Conservation (phyloP, 2,888 invertebrate species). For the Athalia cordata region DNA sequence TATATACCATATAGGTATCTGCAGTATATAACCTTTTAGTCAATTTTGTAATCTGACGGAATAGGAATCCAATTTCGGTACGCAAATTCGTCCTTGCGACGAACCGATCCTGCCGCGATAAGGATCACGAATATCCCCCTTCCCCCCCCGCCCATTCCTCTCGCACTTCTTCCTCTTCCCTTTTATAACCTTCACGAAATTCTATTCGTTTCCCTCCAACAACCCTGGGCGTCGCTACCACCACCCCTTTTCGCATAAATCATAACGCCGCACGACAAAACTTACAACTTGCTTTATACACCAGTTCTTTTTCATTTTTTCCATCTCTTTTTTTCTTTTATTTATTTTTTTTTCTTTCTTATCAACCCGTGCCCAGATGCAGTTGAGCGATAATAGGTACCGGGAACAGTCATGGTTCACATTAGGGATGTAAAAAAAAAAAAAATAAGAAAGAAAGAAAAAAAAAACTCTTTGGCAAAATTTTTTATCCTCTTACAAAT, state of each 20-base stretch:
- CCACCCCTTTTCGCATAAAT: slow-evolving; percentile 35
- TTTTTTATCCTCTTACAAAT: no score
- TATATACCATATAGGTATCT: neutral
- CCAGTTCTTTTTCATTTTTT: neutral
- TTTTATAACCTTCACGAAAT: neutral
- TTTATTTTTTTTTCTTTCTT: no score
- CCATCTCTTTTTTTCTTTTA: no score
- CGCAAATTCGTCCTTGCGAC: slow-evolving; percentile 36
- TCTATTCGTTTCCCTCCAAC: slow-evolving; percentile 17
- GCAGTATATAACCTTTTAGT: neutral
- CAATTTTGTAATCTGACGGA: slow-evolving; percentile 36
- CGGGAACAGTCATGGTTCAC: slow-evolving; percentile 1
- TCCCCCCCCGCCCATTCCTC: neutral
- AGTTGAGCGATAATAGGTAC: slow-evolving; percentile 11
- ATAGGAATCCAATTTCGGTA: slow-evolving; percentile 41
- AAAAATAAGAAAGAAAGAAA: neutral
- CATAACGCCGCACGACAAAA: slow-evolving; percentile 40
- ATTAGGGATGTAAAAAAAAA: neutral
- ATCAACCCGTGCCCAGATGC: neutral
- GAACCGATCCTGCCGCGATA: slow-evolving; percentile 21
- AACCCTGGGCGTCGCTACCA: neutral
- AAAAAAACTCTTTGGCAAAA: no score
- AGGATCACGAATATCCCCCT: slow-evolving; percentile 15
- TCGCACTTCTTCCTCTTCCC: neutral
- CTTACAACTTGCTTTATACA: slow-evolving; percentile 36